Evolutionary conservation across 2,888 invertebrate species (phyloP).

Genomic region (Himalopsyche japonica): DNA sequence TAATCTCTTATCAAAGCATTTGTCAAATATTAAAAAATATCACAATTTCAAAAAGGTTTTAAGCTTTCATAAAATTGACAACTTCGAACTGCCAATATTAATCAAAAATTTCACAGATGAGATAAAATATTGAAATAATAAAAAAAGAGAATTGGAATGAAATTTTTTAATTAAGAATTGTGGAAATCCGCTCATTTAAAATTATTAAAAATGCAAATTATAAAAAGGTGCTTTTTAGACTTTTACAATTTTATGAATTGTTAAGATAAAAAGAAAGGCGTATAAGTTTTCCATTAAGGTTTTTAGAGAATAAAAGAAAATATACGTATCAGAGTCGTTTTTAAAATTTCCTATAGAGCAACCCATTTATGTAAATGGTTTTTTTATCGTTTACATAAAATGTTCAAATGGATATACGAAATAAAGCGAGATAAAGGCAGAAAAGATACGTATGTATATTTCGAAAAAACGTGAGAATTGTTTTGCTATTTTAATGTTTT

Average conservation of each 20-base stretch:
- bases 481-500: too few relatives aligned
- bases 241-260: background rate
- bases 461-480: background rate
- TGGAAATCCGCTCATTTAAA: background rate
- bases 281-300: background rate
- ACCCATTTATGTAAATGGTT: background rate
- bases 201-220: background rate
- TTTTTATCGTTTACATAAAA: background rate
- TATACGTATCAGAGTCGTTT: background rate
- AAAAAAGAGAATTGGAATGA: background rate
- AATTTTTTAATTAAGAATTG: background rate
- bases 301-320: background rate
- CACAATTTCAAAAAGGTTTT: too few relatives aligned
- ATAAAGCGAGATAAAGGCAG: background rate
- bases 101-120: background rate
- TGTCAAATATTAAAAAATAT: too few relatives aligned
- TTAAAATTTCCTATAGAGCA: background rate
- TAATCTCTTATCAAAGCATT: too few relatives aligned
- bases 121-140: background rate
- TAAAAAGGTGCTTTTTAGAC: background rate
- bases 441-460: background rate
- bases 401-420: background rate
- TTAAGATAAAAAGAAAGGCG: background rate
- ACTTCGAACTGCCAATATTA: background rate
- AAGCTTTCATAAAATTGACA: background rate